Evolutionary conservation across 92 coral and sea anemone species (phyloP).

Genomic region (Palythoa caribaeorum): DNA sequence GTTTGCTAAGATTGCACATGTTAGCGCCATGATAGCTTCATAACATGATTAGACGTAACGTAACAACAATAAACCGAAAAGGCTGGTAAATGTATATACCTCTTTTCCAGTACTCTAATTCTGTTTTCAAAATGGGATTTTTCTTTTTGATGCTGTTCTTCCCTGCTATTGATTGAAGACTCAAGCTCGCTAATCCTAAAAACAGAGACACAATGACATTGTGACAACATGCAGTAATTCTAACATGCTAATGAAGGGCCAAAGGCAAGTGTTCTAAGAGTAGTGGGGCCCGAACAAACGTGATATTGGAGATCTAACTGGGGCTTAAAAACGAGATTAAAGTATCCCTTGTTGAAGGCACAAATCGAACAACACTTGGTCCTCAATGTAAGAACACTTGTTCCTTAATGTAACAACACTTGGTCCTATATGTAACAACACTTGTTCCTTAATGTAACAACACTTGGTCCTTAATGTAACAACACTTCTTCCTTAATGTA

Average conservation of each 20-base stretch:
- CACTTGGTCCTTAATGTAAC: too few species aligned
- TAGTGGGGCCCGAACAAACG: too few species aligned
- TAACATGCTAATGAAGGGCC: not conserved
- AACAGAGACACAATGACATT: not conserved
- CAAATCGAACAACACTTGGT: too few species aligned
- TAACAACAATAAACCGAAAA: not conserved
- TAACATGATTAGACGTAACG: not conserved
- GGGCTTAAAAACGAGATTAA: too few species aligned
- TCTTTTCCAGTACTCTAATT: constrained; percentile 73
- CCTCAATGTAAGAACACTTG: too few species aligned
- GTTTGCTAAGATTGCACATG: too few species aligned
- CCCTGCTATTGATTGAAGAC: constrained; percentile 64
- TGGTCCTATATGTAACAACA: too few species aligned
- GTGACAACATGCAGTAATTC: not conserved
- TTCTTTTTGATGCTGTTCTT: constrained; percentile 63
- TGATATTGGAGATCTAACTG: too few species aligned
- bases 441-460: too few species aligned
- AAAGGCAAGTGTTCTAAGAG: not conserved
- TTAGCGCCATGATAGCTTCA: not conserved
- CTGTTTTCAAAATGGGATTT: constrained; percentile 62
- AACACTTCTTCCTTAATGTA: too few species aligned
- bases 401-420: too few species aligned
- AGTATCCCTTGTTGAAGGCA: too few species aligned
- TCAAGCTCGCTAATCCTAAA: constrained; percentile 76
- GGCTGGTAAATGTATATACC: constrained; percentile 39